These are phyloP conservation scores for Eudasyphora cyanicolor DNA, from an alignment of 2,888 invertebrate genomes.

Conservation along the genomic window DNA sequence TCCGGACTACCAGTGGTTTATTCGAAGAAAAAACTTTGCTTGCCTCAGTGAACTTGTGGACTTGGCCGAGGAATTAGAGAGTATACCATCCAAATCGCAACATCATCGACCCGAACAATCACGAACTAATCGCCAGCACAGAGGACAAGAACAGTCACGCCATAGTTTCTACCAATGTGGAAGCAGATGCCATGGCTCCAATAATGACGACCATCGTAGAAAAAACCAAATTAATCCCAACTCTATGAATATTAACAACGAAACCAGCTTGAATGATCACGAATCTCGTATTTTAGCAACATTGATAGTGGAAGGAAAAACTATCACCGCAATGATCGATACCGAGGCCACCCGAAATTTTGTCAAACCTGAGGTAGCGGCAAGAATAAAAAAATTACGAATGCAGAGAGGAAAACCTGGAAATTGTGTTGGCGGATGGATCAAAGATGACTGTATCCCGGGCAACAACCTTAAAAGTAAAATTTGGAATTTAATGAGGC, in stretches of 20 bases:
- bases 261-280: neutral
- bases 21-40: constrained; percentile 8
- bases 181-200: too few species aligned
- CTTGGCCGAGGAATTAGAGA: neutral
- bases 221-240: neutral
- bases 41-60: neutral
- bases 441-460: neutral
- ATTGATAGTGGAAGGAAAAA: neutral
- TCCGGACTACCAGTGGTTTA: constrained; percentile 8
- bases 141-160: neutral
- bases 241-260: neutral
- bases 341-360: neutral
- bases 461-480: too few species aligned
- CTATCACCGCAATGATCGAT: neutral
- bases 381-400: neutral
- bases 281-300: neutral
- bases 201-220: neutral
- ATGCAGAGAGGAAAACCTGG: neutral
- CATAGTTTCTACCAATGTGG: neutral
- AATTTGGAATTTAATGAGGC: too few species aligned
- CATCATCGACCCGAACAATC: neutral
- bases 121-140: neutral
- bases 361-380: neutral
- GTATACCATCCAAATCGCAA: neutral
- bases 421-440: neutral